Evolutionary conservation across 2,888 invertebrate genomes (phyloP), one percentile per base, ranked within the genome.

Genomic region (Calameuta idolon): DNA sequence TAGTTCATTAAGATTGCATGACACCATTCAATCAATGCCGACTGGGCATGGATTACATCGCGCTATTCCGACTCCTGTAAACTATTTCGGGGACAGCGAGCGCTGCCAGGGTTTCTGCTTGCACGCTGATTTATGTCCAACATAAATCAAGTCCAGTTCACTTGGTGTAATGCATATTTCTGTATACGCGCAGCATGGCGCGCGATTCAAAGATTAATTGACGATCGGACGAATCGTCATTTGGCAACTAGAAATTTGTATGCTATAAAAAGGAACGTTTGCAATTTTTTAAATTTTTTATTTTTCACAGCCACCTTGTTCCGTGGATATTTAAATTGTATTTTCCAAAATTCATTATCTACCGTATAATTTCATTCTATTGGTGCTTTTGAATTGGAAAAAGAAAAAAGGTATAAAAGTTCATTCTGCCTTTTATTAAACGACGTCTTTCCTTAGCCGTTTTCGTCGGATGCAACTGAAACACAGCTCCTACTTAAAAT

Each of bases 11-110:
- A 81, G 75, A 77, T 80, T 77, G 77, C 82, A 84, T 83, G 84
- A 85, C 85, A 82, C 81, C 85, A 80, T 82, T 82, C 81, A 82
- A 83, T 87, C 85, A 85, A 86, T 82, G 84, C 83, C 84, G 83
- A 76, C 69, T 73, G 75, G 75, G 31, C 12, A 71, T 83, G 81
- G 76, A 80, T 81, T 80, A 78, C 80, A 85, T 79, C 82, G 82
- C 83, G 81, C 76, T 73, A 74, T 55, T 34, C 77, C 74, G 73
- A 82, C 84, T 85, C 80, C 83, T 82, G 85, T 85, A 86, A 88
- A 88, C 87, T 89, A 88, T 88, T 89, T 89, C 83, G 83, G 87
- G 85, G 84, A 85, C 83, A 85, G 82, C 80, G 82, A 83, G 80
- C 80, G 80, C 85, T 84, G 87, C 84, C 86, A 34, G 71, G 71